Evolutionary conservation across 2,797 vertebrate genomes (phyloP).

Genomic region (Eupleurogrammus muticus): DNA sequence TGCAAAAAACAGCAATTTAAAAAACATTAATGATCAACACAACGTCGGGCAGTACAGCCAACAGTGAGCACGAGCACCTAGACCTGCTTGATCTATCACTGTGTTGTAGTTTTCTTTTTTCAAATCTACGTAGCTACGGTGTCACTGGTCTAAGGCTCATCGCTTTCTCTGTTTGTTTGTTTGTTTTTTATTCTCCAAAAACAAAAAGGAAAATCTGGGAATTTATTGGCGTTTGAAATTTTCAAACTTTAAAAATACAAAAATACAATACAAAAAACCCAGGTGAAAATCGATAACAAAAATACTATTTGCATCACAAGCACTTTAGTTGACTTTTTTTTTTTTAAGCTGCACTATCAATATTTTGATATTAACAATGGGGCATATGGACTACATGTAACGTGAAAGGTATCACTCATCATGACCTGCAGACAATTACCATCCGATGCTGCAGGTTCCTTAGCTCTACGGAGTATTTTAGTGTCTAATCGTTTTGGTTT

Average conservation of each 20-base stretch:
- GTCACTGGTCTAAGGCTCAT: constrained; percentile 37
- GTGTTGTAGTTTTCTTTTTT: constrained; percentile 8
- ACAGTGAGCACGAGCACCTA: constrained; percentile 38
- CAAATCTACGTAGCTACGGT: constrained; percentile 20
- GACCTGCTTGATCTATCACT: constrained; percentile 25
- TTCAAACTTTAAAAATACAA: constrained; percentile 35
- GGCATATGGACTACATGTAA: background rate
- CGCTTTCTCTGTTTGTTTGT: constrained; percentile 12
- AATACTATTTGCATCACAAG: constrained; percentile 34
- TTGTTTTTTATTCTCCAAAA: background rate
- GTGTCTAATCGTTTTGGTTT: background rate
- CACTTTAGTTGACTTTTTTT: constrained; percentile 1
- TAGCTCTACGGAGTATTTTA: background rate
- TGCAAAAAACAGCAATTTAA: constrained; percentile 34
- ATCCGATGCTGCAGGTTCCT: background rate
- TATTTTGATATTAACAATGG: constrained; percentile 1
- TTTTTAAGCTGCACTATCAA: constrained; percentile 28
- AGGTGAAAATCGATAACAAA: constrained; percentile 39
- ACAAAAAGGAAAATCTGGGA: constrained; percentile 15
- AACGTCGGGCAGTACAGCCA: constrained; percentile 42
- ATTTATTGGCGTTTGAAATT: constrained; percentile 13
- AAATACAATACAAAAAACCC: constrained; percentile 47
- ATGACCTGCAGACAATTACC: background rate
- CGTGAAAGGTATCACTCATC: background rate
- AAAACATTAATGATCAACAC: constrained; percentile 12